These are phyloP conservation scores for Tetragnatha montana DNA, from an alignment of 2,888 invertebrate genomes.

Conservation along the genomic window DNA sequence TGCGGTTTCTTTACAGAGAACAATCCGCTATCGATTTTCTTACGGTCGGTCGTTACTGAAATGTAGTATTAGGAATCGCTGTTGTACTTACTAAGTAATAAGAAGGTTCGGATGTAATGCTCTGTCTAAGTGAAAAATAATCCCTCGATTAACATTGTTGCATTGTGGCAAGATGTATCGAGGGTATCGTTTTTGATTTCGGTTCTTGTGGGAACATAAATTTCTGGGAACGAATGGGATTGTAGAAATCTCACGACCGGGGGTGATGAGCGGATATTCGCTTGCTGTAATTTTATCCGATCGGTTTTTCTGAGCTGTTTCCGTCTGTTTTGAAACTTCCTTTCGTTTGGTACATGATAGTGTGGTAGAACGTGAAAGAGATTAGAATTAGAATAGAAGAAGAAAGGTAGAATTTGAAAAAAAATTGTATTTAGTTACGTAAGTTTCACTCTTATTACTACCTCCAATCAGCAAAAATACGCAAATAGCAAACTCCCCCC, in stretches of 20 bases:
- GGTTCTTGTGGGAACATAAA: slow-evolving; percentile 6
- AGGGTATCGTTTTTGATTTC: background rate
- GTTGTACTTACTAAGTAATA: slow-evolving; percentile 40
- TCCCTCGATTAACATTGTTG: slow-evolving; percentile 33
- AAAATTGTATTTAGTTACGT: too few species aligned
- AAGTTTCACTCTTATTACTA: too few species aligned
- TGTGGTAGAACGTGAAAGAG: too few species aligned
- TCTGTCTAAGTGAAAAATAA: slow-evolving; percentile 26
- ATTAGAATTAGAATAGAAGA: too few species aligned
- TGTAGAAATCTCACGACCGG: slow-evolving; percentile 6
- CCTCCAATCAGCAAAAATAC: too few species aligned
- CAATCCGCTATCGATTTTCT: slow-evolving; percentile 67
- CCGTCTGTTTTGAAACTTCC: too few species aligned
- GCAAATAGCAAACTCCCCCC: too few species aligned
- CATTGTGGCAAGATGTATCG: slow-evolving; percentile 34
- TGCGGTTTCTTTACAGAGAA: slow-evolving; percentile 25
- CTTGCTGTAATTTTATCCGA: background rate
- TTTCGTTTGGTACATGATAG: too few species aligned
- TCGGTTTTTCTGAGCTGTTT: too few species aligned
- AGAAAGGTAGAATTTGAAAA: too few species aligned
- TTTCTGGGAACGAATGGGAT: slow-evolving; percentile 23
- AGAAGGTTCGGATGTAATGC: background rate
- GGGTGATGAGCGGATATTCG: background rate
- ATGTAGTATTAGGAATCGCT: slow-evolving; percentile 3
- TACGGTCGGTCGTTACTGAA: slow-evolving; percentile 24